Evolutionary conservation across 2,113 vertebrate genomes (phyloP).

Genomic region (Myotis yumanensis): DNA sequence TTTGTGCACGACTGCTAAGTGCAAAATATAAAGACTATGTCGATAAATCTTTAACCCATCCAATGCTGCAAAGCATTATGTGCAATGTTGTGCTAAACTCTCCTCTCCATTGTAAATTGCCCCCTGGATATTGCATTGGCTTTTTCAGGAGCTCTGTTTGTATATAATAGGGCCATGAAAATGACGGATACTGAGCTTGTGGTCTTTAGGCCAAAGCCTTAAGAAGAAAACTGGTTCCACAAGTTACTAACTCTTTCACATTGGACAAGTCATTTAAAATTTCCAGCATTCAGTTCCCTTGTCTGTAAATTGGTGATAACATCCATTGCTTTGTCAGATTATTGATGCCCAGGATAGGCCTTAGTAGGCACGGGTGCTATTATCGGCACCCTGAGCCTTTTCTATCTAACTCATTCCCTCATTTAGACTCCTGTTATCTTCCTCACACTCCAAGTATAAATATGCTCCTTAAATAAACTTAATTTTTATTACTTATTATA

Average conservation of each 20-base stretch:
- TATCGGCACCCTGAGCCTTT: not conserved
- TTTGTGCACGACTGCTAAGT: not conserved
- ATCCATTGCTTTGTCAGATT: not conserved
- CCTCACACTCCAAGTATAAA: not conserved
- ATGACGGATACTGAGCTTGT: slow-evolving; percentile 39
- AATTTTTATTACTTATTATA: not conserved
- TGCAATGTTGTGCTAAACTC: not conserved
- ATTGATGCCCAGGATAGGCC: not conserved
- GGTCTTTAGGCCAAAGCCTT: slow-evolving; percentile 41
- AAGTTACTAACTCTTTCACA: slow-evolving; percentile 60
- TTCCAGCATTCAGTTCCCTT: not conserved
- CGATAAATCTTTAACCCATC: slow-evolving; percentile 20
- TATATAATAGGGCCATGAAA: slow-evolving; percentile 54
- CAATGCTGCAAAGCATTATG: not conserved
- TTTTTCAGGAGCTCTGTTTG: slow-evolving; percentile 49
- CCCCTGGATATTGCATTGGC: slow-evolving; percentile 55
- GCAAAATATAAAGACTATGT: not conserved
- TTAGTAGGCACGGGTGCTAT: not conserved
- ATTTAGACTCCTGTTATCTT: not conserved
- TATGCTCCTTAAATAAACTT: not conserved
- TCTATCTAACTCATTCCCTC: not conserved
- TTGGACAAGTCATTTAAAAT: slow-evolving; percentile 57
- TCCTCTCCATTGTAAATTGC: slow-evolving; percentile 36
- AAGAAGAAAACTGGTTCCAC: not conserved
- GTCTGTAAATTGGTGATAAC: slow-evolving; percentile 7